Conservation (phyloP, 2,888 invertebrate genomes). For the Mythimna lalbum region DNA sequence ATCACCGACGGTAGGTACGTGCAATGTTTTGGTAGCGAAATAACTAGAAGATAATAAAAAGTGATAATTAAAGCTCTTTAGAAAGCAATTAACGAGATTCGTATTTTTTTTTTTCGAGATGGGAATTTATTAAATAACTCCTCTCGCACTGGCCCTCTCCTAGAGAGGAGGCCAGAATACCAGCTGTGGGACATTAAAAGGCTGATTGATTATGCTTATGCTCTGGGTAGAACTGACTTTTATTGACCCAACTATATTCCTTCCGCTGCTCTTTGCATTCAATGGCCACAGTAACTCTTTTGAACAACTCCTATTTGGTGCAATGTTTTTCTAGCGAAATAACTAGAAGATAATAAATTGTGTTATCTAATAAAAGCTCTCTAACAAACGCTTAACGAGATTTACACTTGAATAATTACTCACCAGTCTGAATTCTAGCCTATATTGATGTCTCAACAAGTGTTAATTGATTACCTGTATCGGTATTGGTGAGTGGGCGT, state of each 20-base stretch:
- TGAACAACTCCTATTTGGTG: too few relatives aligned
- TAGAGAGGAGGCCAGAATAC: too few relatives aligned
- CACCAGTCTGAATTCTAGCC: conserved; percentile 18
- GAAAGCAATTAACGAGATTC: conserved; percentile 16
- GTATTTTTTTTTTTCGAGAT: background rate
- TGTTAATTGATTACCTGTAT: conserved; percentile 50
- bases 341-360: conserved; percentile 18
- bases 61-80: conserved; percentile 5
- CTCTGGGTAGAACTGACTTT: too few relatives aligned
- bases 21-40: conserved; percentile 13
- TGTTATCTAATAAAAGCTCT: conserved; percentile 1
- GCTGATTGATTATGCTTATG: too few relatives aligned
- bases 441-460: conserved; percentile 46
- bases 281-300: too few relatives aligned
- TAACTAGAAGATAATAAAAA: conserved; percentile 20
- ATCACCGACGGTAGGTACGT: background rate
- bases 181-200: too few relatives aligned
- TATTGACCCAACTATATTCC: too few relatives aligned
- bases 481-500: conserved; percentile 60
- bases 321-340: conserved; percentile 16
- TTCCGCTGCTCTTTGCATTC: too few relatives aligned
- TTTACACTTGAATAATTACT: conserved; percentile 9
- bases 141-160: too few relatives aligned
- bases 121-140: too few relatives aligned
- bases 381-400: conserved; percentile 16